Evolutionary conservation across 2,797 vertebrate genomes (phyloP), one percentile per base, ranked within the genome.

Genomic region (Eupleurogrammus muticus): DNA sequence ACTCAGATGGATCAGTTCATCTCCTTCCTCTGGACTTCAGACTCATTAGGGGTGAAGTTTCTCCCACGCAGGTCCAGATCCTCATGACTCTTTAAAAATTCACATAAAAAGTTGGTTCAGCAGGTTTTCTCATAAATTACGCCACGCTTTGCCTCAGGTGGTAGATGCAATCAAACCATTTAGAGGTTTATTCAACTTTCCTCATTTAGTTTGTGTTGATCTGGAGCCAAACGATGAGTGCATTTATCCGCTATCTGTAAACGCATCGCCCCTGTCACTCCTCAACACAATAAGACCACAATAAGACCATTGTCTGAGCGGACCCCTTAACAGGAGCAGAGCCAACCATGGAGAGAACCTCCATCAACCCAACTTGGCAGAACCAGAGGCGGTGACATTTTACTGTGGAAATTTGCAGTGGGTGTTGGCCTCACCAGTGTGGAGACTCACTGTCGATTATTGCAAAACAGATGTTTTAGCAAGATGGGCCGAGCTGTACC

Each of bases 341-440:
- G 56, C 59, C 69, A 71, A 40, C 60, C 42, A 67, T 54, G 71
- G 75, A 75, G 54, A 65, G 42, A 80, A 68, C 35, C 61, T 75
- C 57, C 70, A 82, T 63, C 42, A 32, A 65, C 65, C 72, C 63
- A 83, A 47, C 75, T 89, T 92, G 89, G 88, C 88, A 87, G 68
- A 74, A 75, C 76, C 61, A 38, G 55, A 80, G 51, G 54, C 63
- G 80, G 73, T 90, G 86, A 89, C 85, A 89, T 89, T 87, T 87
- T 67, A 82, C 82, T 73, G 81, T 88, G 89, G 91, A 93, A 93
- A 94, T 83, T 81, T 80, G 61, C 70, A 84, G 84, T 91, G 91
- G 91, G 89, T 85, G 92, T 92, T 87, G 89, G 84, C 82, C 54
- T 75, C 53, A 50, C 64, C 73, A 73, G 56, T 48, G 57, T 54